These are phyloP conservation scores for Nemapogon koenigi DNA, from an alignment of 2,888 invertebrate species.

Conservation along the genomic window DNA sequence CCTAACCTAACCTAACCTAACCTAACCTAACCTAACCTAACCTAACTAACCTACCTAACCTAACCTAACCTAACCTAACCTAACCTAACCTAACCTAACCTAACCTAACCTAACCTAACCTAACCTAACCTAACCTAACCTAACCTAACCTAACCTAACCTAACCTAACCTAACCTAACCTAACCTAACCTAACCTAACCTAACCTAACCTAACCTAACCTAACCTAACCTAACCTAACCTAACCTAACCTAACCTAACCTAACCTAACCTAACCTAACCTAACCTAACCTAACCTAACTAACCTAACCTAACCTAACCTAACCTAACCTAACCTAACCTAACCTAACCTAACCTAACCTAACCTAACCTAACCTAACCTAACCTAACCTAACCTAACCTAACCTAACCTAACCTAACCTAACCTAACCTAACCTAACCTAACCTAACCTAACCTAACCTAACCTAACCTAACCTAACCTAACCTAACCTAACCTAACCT, in stretches of 20 bases:
- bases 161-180: constrained; percentile 5
- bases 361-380: constrained; percentile 5
- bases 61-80: constrained; percentile 5
- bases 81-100: constrained; percentile 5
- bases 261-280: constrained; percentile 5
- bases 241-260: constrained; percentile 10
- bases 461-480: constrained; percentile 5
- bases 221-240: constrained; percentile 16
- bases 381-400: constrained; percentile 5
- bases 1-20: constrained; percentile 5
- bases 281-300: constrained; percentile 5
- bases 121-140: constrained; percentile 5
- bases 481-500: constrained; percentile 5
- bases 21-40: constrained; percentile 5
- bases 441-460: constrained; percentile 5
- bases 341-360: constrained; percentile 5
- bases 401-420: constrained; percentile 5
- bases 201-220: constrained; percentile 16
- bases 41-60: constrained; percentile 10
- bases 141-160: constrained; percentile 5
- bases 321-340: constrained; percentile 5
- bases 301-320: constrained; percentile 8
- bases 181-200: constrained; percentile 14
- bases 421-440: constrained; percentile 5
- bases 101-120: constrained; percentile 5